phyloP scores from a whole-genome alignment of 2,113 vertebrate genomes.

The Herpetotheres cachinnans region DNA sequence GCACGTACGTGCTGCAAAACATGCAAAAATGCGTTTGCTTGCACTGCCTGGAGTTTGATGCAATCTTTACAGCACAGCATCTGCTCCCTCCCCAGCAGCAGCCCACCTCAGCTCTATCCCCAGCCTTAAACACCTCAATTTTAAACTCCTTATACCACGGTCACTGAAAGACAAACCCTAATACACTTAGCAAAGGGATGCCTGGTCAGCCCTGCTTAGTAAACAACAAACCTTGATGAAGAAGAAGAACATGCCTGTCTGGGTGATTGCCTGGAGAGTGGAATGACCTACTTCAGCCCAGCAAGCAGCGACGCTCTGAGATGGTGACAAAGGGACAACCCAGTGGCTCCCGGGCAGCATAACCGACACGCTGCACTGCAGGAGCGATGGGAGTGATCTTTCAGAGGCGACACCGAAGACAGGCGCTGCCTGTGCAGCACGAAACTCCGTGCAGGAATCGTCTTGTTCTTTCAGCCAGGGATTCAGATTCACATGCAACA shows the following conservation, averaged over 20 bases:
- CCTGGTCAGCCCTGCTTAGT: not conserved
- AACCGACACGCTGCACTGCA: not conserved
- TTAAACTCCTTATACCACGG: not conserved
- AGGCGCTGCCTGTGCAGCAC: not conserved
- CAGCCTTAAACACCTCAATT: not conserved
- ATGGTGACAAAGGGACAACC: not conserved
- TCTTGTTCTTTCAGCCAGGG: not conserved
- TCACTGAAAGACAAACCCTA: not conserved
- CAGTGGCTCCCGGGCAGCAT: not conserved
- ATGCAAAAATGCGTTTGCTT: not conserved
- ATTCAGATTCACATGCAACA: not conserved
- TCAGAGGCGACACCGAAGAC: not conserved
- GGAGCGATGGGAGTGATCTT: not conserved
- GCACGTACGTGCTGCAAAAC: not conserved
- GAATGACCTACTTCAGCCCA: conserved; percentile 40
- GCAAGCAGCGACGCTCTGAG: not conserved
- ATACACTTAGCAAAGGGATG: not conserved
- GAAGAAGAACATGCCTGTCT: conserved; percentile 13
- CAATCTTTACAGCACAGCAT: not conserved
- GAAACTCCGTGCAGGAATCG: not conserved
- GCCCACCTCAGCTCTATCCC: not conserved
- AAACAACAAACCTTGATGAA: conserved; percentile 36
- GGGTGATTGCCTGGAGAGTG: not conserved
- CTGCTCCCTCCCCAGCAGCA: not conserved
- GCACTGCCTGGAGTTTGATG: not conserved